Base-by-base conservation (phyloP, 2,888 invertebrate species). In the Operophtera brumata region DNA sequence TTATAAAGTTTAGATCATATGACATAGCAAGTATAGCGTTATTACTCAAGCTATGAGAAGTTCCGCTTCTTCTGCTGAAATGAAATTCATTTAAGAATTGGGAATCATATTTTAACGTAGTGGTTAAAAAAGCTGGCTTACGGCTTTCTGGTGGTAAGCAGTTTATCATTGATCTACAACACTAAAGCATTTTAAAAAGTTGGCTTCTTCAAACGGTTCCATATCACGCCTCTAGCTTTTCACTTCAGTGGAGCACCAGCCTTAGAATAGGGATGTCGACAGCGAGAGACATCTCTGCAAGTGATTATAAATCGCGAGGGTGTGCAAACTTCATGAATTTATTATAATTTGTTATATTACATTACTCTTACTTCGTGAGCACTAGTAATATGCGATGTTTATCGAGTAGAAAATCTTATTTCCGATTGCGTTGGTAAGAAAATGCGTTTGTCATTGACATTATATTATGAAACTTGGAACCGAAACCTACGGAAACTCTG, bases 251-350 rank as follows among this genome's bases (percentile, higher is more conserved):
- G 61, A 51, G 6, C 11, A 32, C 35, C 9, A 11, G 9, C 61
- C 47, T 59, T 44, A 59, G 26, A 37, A 46, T 53, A 65, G 61
- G 62, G 62, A 46, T 65, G 65, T 57, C 57, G 56, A 59, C 62
- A 65, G 39, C 57, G 59, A 56, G 42, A 59, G 59, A 62, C 64
- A 62, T 54, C 39, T 57, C 51, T 64, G 59, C 63, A 61, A 61
- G 64, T 61, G 66, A 64, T 66, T 64, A 64, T 64, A 66, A 66
- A 61, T 66, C 59, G 66, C 48, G 54, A 44, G 62, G 59, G 56
- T 58, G 66, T 62, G 62, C 56, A 47, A 62, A 66, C 65, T 66
- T 64, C 64, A 60, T 62, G 64, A 61, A 64, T 66, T 64, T 62
- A 66, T 66, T 62, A 56, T 64, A 66, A 64, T 64, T 66, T 61